Conservation (phyloP, 2,797 vertebrate genomes). For the Urocyon cinereoargenteus region DNA sequence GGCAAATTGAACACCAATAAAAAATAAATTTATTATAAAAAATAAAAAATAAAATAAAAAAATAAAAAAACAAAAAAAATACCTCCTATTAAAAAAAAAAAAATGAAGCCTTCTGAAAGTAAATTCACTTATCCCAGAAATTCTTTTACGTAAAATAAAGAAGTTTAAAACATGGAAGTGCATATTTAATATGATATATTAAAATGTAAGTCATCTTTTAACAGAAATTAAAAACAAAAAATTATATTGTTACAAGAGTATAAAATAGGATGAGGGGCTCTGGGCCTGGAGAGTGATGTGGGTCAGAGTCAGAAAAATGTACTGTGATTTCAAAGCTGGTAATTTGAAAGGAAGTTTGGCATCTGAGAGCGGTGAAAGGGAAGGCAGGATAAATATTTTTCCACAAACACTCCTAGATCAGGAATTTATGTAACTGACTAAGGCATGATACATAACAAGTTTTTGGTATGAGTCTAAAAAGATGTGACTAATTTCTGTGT, state of each 20-base stretch:
- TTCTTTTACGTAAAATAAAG: background rate
- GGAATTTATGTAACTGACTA: constrained; percentile 81
- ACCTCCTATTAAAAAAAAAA: background rate
- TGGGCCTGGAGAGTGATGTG: background rate
- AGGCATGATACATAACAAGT: constrained; percentile 54
- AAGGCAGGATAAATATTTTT: constrained; percentile 73
- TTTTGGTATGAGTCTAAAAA: constrained; percentile 65
- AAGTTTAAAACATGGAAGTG: background rate
- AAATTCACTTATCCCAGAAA: background rate
- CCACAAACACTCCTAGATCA: constrained; percentile 81
- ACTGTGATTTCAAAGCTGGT: constrained; percentile 4
- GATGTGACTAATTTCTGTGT: constrained; percentile 63
- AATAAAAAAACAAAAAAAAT: too few species aligned
- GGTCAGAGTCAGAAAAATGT: background rate
- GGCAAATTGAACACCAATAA: background rate
- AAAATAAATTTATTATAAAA: background rate
- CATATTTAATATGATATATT: background rate
- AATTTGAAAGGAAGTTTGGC: constrained; percentile 61
- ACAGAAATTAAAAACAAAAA: background rate
- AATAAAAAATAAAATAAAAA: too few species aligned
- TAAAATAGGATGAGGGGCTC: background rate
- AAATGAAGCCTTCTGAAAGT: background rate
- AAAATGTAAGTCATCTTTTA: constrained; percentile 3
- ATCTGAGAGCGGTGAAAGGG: constrained; percentile 48
- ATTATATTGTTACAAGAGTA: background rate